Conservation (phyloP, 2,888 invertebrate genomes). For the Caenorhabditis sp. region DNA sequence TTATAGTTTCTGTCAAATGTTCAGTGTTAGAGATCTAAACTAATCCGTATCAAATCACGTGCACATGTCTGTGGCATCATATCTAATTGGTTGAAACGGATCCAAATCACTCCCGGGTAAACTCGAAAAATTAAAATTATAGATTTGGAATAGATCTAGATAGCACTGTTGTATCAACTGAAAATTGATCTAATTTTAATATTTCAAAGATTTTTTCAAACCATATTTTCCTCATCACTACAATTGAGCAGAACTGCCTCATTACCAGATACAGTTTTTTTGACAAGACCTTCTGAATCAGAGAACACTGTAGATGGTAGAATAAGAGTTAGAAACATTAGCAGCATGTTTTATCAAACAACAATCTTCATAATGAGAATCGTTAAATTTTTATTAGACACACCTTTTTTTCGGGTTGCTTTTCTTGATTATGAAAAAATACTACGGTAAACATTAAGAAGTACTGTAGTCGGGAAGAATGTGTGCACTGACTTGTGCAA, state of each 20-base stretch:
- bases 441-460: background rate
- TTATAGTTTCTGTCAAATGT: constrained; percentile 21
- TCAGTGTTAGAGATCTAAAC: background rate
- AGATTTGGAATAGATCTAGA: constrained; percentile 21
- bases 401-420: background rate
- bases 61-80: constrained; percentile 28
- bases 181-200: background rate
- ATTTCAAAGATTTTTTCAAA: background rate
- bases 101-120: constrained; percentile 15
- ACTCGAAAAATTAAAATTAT: constrained; percentile 9
- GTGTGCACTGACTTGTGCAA: background rate
- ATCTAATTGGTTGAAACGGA: constrained; percentile 20
- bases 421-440: background rate
- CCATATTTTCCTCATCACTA: constrained; percentile 17
- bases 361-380: background rate
- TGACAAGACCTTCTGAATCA: constrained; percentile 21
- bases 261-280: constrained; percentile 29
- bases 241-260: constrained; percentile 28
- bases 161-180: constrained; percentile 25
- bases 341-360: background rate
- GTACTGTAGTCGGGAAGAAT: background rate
- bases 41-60: constrained; percentile 6
- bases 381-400: background rate
- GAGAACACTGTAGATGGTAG: background rate
- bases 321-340: background rate